Percentiles rank a stretch among this genome's conserved stretches.
These are phyloP conservation scores for Otus scops DNA, from an alignment of 2,797 vertebrate genomes.

Conservation along the genomic window DNA sequence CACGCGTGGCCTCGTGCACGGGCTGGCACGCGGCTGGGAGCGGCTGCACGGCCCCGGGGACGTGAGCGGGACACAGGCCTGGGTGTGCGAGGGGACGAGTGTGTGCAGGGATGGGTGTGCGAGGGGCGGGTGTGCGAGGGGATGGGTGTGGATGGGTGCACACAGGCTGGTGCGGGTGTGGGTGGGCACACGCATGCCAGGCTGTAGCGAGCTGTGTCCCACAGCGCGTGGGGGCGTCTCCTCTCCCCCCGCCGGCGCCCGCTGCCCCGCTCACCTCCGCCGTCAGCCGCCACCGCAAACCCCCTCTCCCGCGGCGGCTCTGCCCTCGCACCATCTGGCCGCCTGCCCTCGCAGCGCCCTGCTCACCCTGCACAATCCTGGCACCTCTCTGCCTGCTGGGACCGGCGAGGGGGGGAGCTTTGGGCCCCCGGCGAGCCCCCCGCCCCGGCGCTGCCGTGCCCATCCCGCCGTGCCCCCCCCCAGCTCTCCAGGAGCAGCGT, in stretches of 20 bases:
- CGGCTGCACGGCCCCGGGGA: accelerated
- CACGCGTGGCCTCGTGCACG: not conserved
- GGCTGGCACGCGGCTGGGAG: not conserved
- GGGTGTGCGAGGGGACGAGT: accelerated
- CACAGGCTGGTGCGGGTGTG: no score
- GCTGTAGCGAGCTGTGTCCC: accelerated
- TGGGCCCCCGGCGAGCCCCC: not conserved
- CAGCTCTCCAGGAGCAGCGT: accelerated
- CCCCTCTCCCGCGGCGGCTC: not conserved
- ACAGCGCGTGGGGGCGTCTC: not conserved
- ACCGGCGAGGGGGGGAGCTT: not conserved
- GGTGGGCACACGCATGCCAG: accelerated
- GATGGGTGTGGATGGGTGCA: no score
- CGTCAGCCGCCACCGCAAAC: not conserved
- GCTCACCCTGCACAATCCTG: not conserved
- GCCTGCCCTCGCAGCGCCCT: not conserved
- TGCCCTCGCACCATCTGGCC: not conserved
- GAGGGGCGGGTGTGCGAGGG: no score
- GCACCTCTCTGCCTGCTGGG: not conserved
- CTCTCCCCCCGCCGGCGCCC: accelerated
- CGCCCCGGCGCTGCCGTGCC: not conserved
- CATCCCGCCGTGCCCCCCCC: not conserved
- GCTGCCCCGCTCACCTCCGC: not conserved
- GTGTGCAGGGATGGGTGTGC: no score
- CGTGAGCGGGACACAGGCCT: accelerated